Base-by-base conservation (phyloP, 2,113 vertebrate genomes). In the Platysteira castanea region DNA sequence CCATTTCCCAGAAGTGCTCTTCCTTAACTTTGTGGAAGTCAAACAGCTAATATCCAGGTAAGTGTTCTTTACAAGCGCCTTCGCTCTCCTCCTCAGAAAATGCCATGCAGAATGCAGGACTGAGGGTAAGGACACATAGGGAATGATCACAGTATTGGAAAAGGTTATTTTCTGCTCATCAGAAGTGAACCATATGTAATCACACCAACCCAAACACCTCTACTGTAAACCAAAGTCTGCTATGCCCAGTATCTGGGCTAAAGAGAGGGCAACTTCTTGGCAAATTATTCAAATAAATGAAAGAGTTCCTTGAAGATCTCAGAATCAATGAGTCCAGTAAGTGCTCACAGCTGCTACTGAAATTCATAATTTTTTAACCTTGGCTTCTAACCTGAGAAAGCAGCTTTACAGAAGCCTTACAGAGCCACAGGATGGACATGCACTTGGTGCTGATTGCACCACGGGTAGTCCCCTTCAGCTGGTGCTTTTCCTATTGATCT, bases 11-110 rank as follows among this genome's bases (percentile, higher is more conserved):
- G 61, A 80, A 75, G 46, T 67, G 71, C 49, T 82, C 75, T 92
- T 97, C 74, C 94, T 96, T 95, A 96, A 87, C 56, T 89, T 90
- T 20, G 59, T 84, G 60, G 93, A 94, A 95, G 64, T 89, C 93
- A 93, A 91, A 71, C 27, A 73, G 84, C 42, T n/a, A 19, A 70
- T 41, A 46, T 18, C 10, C 46, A 81, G 73, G 64, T 65, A 77
- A 78, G 37, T n/a, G 41, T 20, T 47, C 47, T 81, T 64, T 64
- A 63, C 63, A 59, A 42, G 30, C 19, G 77, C 23, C 35, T 84
- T 39, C 33, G 31, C 77, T 53, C 9, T 89, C 11, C 50, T 84
- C 20, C 67, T 76, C 61, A 53, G 44, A 53, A 93, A 92, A 27
- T 33, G 26, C 27, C 56, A 39, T 0, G 1, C n/a, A 17, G 15